phyloP scores from a whole-genome alignment of 2,797 vertebrate species.

The Cyprinella venusta region DNA sequence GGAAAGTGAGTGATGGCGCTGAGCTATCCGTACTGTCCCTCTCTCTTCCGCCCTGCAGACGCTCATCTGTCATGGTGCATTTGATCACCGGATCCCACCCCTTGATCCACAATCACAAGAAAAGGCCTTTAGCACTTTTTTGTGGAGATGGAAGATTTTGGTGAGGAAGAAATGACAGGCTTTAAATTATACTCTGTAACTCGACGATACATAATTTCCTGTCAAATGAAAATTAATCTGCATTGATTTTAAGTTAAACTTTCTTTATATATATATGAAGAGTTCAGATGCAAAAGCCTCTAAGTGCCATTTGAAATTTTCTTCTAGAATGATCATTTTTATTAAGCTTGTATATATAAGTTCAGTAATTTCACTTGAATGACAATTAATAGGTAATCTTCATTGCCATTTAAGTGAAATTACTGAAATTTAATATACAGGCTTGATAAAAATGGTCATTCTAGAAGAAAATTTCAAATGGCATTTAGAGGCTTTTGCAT shows the following conservation, averaged over 20 bases:
- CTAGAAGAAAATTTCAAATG: too few relatives aligned
- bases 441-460: too few relatives aligned
- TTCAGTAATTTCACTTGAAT: too few relatives aligned
- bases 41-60: conserved; percentile 46
- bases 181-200: conserved; percentile 12
- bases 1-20: conserved; percentile 87
- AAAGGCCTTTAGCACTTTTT: conserved; percentile 44
- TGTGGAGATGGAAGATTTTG: conserved; percentile 26
- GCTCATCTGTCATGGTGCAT: conserved; percentile 57
- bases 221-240: background rate
- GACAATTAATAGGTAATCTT: too few relatives aligned
- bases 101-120: conserved; percentile 47
- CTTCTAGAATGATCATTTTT: too few relatives aligned
- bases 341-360: too few relatives aligned
- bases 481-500: too few relatives aligned
- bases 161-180: conserved; percentile 20
- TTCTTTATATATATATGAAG: background rate
- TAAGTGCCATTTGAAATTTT: too few relatives aligned
- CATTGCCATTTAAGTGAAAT: too few relatives aligned
- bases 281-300: too few relatives aligned
- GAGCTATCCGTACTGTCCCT: conserved; percentile 67
- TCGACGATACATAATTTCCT: background rate
- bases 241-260: background rate
- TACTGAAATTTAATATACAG: too few relatives aligned
- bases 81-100: conserved; percentile 50